Evolutionary conservation across 2,113 vertebrate species (phyloP).

Genomic region (Aleadryas rufinucha): DNA sequence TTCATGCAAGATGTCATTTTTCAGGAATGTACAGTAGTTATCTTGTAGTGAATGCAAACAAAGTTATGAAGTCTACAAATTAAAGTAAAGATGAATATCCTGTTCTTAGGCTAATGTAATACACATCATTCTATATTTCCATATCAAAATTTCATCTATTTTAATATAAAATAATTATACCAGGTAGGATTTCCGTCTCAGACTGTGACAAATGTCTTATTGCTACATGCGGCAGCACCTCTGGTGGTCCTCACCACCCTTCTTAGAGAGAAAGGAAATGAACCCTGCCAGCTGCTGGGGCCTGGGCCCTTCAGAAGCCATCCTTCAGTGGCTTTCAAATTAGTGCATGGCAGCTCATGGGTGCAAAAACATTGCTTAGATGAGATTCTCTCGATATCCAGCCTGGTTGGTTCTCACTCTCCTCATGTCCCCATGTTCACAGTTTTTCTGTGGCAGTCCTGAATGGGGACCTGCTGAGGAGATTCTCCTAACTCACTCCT

Average conservation of each 20-base stretch:
- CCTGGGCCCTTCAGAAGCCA: not conserved
- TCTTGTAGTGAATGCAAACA: constrained; percentile 50
- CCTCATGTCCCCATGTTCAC: not conserved
- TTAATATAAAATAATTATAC: constrained; percentile 69
- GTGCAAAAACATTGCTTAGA: not conserved
- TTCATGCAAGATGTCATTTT: constrained; percentile 55
- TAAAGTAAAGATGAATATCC: constrained; percentile 57
- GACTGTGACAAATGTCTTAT: constrained; percentile 13
- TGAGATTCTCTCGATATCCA: not conserved
- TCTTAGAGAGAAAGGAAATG: not conserved
- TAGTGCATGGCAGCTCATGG: not conserved
- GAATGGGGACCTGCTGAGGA: not conserved
- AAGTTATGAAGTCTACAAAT: constrained; percentile 63
- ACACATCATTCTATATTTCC: constrained; percentile 45
- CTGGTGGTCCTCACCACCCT: constrained; percentile 10
- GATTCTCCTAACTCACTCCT: not conserved
- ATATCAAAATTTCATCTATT: constrained; percentile 70
- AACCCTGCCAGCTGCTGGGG: not conserved
- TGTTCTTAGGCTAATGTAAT: constrained; percentile 42
- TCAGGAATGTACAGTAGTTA: constrained; percentile 42
- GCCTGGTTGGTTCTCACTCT: not conserved
- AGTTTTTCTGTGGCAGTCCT: not conserved
- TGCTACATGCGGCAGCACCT: constrained; percentile 24
- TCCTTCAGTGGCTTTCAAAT: not conserved
- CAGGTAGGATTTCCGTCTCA: constrained; percentile 56